Evolutionary conservation across 2,113 vertebrate species (phyloP).

Genomic region (Pipra filicauda): DNA sequence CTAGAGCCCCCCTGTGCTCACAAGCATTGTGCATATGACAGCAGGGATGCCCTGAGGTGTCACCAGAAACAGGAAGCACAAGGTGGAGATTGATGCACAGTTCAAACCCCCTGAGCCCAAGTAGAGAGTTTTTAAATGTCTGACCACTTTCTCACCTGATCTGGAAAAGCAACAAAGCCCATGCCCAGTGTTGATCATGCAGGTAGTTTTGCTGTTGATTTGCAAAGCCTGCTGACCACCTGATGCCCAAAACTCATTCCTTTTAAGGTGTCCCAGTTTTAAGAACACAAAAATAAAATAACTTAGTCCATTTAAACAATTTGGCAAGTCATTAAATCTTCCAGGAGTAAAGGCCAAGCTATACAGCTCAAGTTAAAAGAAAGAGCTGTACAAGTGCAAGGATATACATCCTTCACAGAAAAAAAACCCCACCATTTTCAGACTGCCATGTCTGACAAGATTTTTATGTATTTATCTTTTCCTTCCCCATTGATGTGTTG

Average conservation of each 20-base stretch:
- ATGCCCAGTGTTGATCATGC: neutral
- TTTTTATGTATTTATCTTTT: constrained; percentile 13
- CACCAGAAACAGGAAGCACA: neutral
- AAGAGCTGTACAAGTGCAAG: neutral
- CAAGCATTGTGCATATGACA: neutral
- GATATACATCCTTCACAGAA: neutral
- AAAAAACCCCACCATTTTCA: neutral
- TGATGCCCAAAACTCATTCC: neutral
- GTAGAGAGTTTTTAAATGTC: neutral
- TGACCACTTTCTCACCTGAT: neutral
- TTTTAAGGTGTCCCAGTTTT: neutral
- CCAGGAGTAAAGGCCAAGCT: neutral
- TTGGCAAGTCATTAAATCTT: neutral
- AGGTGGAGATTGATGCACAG: neutral
- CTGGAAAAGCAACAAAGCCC: neutral
- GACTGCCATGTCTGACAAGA: neutral
- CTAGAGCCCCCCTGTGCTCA: neutral
- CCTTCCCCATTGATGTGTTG: neutral
- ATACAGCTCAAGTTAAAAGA: neutral
- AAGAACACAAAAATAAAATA: neutral
- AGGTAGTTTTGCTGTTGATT: neutral
- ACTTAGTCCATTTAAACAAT: neutral
- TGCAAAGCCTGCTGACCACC: neutral
- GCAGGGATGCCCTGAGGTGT: neutral
- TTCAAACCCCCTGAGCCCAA: neutral